Percentiles rank a stretch among this genome's conserved stretches.
phyloP scores from a whole-genome alignment of 2,888 invertebrate species.

The Gibbula magus region DNA sequence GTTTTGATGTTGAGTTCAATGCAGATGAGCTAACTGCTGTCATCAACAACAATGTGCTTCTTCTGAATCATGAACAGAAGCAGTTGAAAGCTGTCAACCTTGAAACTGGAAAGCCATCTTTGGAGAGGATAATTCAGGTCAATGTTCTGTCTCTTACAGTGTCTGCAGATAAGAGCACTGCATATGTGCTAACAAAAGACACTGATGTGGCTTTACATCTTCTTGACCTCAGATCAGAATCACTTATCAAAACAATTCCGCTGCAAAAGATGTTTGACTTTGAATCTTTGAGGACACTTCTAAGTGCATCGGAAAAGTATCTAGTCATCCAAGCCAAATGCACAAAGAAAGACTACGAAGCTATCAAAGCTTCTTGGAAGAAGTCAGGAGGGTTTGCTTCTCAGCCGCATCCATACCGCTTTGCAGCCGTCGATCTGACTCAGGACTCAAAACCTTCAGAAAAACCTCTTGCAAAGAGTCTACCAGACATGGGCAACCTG shows the following conservation, averaged over 20 bases:
- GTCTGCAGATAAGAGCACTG: conserved; percentile 37
- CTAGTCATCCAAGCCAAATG: conserved; percentile 49
- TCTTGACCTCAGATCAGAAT: conserved; percentile 45
- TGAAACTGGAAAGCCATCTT: conserved; percentile 35
- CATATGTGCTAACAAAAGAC: conserved; percentile 43
- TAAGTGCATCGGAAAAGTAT: conserved; percentile 55
- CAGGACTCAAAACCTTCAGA: conserved; percentile 36
- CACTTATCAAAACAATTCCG: conserved; percentile 44
- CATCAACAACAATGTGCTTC: conserved; percentile 32
- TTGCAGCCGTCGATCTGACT: conserved; percentile 58
- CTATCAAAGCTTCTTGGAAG: conserved; percentile 54
- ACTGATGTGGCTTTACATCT: conserved; percentile 47
- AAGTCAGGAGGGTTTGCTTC: conserved; percentile 47
- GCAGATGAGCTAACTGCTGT: conserved; percentile 35
- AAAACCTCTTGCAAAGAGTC: no score
- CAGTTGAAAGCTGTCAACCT: conserved; percentile 41
- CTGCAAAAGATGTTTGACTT: conserved; percentile 50
- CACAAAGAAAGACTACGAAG: conserved; percentile 56
- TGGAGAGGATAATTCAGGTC: conserved; percentile 37
- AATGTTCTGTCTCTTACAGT: conserved; percentile 48
- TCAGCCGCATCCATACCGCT: conserved; percentile 58
- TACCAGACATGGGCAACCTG: conserved; percentile 39
- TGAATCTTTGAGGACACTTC: conserved; percentile 42
- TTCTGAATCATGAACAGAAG: conserved; percentile 42
- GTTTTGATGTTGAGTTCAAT: conserved; percentile 43